Evolutionary conservation across 2,888 invertebrate genomes (phyloP).

Genomic region (Abscondita cerata): DNA sequence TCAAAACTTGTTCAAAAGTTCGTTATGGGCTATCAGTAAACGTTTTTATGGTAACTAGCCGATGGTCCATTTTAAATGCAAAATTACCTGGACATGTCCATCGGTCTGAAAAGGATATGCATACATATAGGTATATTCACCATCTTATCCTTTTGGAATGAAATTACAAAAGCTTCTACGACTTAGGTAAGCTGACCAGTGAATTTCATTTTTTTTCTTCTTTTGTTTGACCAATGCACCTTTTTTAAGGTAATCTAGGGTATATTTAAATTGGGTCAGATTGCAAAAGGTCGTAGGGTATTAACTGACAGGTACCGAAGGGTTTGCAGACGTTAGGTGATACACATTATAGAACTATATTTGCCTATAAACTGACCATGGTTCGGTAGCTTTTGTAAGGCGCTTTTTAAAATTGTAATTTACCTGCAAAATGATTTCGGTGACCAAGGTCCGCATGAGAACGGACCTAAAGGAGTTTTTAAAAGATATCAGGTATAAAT

Average conservation of each 20-base stretch:
- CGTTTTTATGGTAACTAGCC: conserved; percentile 21
- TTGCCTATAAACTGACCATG: conserved; percentile 38
- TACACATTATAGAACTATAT: conserved; percentile 18
- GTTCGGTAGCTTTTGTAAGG: conserved; percentile 39
- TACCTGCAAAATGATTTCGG: conserved; percentile 37
- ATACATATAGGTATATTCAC: conserved; percentile 9
- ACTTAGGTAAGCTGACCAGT: conserved; percentile 40
- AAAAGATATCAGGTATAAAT: conserved; percentile 32
- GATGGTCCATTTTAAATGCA: conserved; percentile 44
- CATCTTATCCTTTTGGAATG: conserved; percentile 35
- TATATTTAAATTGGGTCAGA: conserved; percentile 52
- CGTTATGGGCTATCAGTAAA: conserved; percentile 17
- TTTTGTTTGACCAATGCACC: conserved; percentile 43
- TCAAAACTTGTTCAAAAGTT: conserved; percentile 18
- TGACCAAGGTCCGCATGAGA: conserved; percentile 41
- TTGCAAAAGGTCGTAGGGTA: conserved; percentile 50
- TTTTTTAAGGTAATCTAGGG: conserved; percentile 43
- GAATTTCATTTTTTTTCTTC: conserved; percentile 28
- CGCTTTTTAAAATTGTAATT: conserved; percentile 33
- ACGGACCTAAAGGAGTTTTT: conserved; percentile 36
- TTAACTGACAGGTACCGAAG: conserved; percentile 47
- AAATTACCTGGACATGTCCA: conserved; percentile 37
- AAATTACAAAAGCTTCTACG: conserved; percentile 21
- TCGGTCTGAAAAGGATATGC: conserved; percentile 38
- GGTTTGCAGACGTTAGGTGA: conserved; percentile 17